Base-by-base conservation (phyloP, 2,113 vertebrate species). In the Pterocles orientalis region DNA sequence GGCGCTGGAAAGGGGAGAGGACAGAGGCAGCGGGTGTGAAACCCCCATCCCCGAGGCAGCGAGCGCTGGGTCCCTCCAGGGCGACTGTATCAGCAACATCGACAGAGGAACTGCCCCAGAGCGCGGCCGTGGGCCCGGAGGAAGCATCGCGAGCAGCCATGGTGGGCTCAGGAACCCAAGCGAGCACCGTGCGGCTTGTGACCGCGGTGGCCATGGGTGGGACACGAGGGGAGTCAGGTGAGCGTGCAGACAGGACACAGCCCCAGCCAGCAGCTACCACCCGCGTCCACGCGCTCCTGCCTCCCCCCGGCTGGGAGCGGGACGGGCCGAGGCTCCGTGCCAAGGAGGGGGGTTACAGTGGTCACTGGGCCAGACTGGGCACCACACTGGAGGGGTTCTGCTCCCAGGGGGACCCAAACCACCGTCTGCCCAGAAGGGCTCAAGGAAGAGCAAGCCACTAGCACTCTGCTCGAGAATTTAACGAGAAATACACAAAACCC, bases 251-350 rank as follows among this genome's bases (percentile, higher is more conserved):
- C 31, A 18, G 68, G 26, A 45, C 26, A 24, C 31, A 20, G 71
- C 29, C 50, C 26, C 73, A 48, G 82, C 21, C 86, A 86, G 12
- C 25, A 56, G 48, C 23, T 6, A 45, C 26, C 51, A 48, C 43
- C 66, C 1, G 0, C 1, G 0, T 23, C 9, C 13, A 51, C 79
- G 84, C 4, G 6, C 48, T 36, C n/a, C 85, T 53, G 48, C 28
- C 28, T 26, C 20, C 45, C 20, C 47, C 21, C 3, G 2, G 41
- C 13, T 28, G 47, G 71, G 39, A 65, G 19, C 33, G 56, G 39
- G 45, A 31, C 61, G 1, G 25, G 61, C 23, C 2, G 2, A 78
- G 61, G n/a, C 48, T 12, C 4, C 1, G 58, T 18, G 34, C 23
- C 45, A 29, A 62, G 34, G 58, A 8, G 1, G 68, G 68, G 48